These are phyloP conservation scores for Heterotilapia buettikoferi DNA, from an alignment of 2,113 vertebrate genomes.

Conservation along the genomic window DNA sequence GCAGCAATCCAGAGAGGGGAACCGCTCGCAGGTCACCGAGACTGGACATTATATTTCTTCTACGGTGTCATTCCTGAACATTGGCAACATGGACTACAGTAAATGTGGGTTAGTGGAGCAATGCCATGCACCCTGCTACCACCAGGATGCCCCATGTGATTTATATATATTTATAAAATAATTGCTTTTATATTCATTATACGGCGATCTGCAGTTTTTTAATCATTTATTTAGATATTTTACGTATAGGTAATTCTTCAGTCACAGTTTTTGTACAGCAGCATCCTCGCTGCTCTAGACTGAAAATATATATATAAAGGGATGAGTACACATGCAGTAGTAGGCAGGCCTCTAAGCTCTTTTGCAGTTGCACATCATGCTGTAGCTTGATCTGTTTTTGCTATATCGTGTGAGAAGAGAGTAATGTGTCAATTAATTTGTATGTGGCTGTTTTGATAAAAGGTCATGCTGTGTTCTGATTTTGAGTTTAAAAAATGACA, in stretches of 20 bases:
- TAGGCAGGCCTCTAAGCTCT: slow-evolving; percentile 17
- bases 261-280: neutral
- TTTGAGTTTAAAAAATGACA: neutral
- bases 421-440: neutral
- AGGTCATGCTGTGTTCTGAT: neutral
- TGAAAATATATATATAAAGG: neutral
- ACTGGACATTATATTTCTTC: neutral
- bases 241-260: neutral
- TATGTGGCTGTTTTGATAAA: neutral
- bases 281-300: slow-evolving; percentile 23
- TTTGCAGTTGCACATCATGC: neutral
- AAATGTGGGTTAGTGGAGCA: slow-evolving; percentile 69
- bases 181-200: neutral
- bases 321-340: neutral
- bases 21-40: neutral
- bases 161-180: neutral
- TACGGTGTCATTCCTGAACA: neutral
- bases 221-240: neutral
- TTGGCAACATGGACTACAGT: neutral
- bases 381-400: neutral
- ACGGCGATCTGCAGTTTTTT: neutral
- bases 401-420: neutral
- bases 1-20: neutral
- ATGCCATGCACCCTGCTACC: slow-evolving; percentile 12
- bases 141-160: neutral